Evolutionary conservation across 2,888 invertebrate genomes (phyloP).

Genomic region (Mellilla xanthometata): DNA sequence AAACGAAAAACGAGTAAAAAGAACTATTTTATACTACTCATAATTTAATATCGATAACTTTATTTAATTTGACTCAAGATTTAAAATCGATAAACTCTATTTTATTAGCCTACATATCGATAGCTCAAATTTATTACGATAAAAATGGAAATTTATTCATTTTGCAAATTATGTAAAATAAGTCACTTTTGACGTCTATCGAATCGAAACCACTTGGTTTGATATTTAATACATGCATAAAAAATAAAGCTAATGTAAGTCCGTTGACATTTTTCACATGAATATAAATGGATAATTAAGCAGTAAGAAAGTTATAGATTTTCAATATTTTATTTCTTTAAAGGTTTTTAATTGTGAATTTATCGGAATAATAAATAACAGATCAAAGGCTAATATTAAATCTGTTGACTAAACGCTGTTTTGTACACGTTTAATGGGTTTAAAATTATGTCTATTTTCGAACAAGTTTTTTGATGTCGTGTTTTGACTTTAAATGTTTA

Average conservation of each 20-base stretch:
- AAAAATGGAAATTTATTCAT: slow-evolving; percentile 29
- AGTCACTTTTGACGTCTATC: slow-evolving; percentile 16
- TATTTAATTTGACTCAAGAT: neutral
- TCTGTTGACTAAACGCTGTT: slow-evolving; percentile 1
- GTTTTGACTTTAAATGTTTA: slow-evolving; percentile 4
- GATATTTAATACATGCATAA: slow-evolving; percentile 18
- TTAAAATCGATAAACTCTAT: slow-evolving; percentile 7
- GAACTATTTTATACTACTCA: too few species aligned
- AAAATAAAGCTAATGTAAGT: slow-evolving; percentile 25
- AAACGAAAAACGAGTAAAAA: too few species aligned
- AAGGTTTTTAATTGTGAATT: too few species aligned
- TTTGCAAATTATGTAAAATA: slow-evolving; percentile 19
- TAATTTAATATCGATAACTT: too few species aligned
- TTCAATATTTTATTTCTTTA: too few species aligned
- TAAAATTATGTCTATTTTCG: slow-evolving; percentile 2
- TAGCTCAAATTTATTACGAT: slow-evolving; percentile 7
- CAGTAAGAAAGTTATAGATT: slow-evolving; percentile 14
- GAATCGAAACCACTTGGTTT: slow-evolving; percentile 13
- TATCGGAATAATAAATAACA: neutral
- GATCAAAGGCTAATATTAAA: slow-evolving; percentile 8
- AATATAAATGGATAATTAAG: slow-evolving; percentile 25
- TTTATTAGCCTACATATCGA: slow-evolving; percentile 6
- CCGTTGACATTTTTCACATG: slow-evolving; percentile 26
- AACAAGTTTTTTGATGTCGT: slow-evolving; percentile 1
- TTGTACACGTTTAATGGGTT: slow-evolving; percentile 1